These are phyloP conservation scores for Antigone vipio DNA, from an alignment of 2,113 vertebrate species.

Conservation along the genomic window DNA sequence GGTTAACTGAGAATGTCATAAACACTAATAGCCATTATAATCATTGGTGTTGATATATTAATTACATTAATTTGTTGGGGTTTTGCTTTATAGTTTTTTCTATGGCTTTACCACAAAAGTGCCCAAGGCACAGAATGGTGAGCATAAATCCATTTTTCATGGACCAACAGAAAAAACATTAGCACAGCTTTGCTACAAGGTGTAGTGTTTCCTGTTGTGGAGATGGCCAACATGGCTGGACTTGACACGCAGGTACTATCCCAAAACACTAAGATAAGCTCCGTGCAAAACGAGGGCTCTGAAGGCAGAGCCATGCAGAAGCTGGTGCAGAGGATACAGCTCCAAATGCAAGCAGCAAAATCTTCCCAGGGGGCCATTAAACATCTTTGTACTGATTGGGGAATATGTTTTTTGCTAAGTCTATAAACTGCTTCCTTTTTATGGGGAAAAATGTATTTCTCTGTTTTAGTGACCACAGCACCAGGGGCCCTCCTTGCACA, in stretches of 20 bases:
- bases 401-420: neutral
- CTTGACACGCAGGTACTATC: neutral
- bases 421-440: constrained; percentile 7
- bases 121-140: neutral
- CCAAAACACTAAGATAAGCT: neutral
- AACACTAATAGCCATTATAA: neutral
- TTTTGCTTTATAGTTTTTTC: neutral
- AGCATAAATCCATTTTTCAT: neutral
- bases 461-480: neutral
- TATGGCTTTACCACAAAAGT: neutral
- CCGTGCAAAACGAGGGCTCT: neutral
- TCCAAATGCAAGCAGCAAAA: neutral
- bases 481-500: neutral
- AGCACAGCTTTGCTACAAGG: neutral
- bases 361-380: neutral
- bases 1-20: neutral
- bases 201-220: neutral
- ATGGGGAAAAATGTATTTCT: neutral
- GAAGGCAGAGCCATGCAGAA: neutral
- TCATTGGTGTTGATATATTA: neutral
- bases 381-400: neutral
- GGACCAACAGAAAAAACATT: neutral
- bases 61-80: neutral
- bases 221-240: neutral
- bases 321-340: neutral